Evolutionary conservation across 1,140 invertebrate genomes (phyloP).

Genomic region (Zaprionus ghesquierei): DNA sequence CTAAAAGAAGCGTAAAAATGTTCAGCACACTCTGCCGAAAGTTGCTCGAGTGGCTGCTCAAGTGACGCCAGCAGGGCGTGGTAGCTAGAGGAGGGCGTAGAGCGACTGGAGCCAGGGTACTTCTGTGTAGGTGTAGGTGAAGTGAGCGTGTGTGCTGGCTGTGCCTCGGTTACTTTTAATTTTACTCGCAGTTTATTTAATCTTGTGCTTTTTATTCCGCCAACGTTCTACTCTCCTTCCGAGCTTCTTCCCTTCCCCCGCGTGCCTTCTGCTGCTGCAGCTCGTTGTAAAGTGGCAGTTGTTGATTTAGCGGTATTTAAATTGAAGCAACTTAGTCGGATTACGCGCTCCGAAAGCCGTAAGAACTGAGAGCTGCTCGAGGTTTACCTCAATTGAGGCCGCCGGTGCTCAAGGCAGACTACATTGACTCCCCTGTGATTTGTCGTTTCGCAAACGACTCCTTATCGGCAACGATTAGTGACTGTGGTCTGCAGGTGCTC

Average conservation of each 20-base stretch:
- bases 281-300: slow-evolving; percentile 70
- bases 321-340: slow-evolving; percentile 78
- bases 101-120: slow-evolving; percentile 17
- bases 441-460: background rate
- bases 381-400: slow-evolving; percentile 39
- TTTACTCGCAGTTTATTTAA: slow-evolving; percentile 79
- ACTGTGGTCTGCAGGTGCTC: background rate
- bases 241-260: slow-evolving; percentile 4
- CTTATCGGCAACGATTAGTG: background rate
- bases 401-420: background rate
- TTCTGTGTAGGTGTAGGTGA: slow-evolving; percentile 24
- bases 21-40: slow-evolving; percentile 65
- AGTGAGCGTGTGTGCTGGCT: slow-evolving; percentile 23
- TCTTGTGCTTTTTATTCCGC: slow-evolving; percentile 57
- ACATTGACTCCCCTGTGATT: background rate
- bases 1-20: slow-evolving; percentile 80
- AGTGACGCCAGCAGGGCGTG: background rate
- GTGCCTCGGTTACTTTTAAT: slow-evolving; percentile 72
- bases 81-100: background rate
- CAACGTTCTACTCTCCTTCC: slow-evolving; percentile 13
- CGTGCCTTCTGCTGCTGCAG: background rate
- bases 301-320: slow-evolving; percentile 82
- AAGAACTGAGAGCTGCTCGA: slow-evolving; percentile 44
- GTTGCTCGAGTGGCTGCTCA: slow-evolving; percentile 39
- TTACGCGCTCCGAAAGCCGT: slow-evolving; percentile 45